Evolutionary conservation across 2,113 vertebrate genomes (phyloP).

Genomic region (Xyliphius kryptos): DNA sequence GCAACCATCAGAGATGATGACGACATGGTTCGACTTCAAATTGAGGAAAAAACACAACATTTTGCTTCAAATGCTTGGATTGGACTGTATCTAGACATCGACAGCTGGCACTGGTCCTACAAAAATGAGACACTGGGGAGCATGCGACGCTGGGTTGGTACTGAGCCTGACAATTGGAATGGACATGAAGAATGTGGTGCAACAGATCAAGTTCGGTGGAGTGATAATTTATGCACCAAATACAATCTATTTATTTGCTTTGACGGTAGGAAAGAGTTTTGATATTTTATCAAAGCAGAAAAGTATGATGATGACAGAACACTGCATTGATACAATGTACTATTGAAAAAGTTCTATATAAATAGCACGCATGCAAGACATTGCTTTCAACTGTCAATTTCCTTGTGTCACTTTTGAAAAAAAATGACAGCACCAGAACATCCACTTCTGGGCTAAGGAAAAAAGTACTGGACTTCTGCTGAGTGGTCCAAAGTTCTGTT

Average conservation of each 20-base stretch:
- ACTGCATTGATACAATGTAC: too few species aligned
- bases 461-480: too few species aligned
- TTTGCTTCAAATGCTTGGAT: background rate
- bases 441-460: too few species aligned
- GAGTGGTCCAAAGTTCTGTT: too few species aligned
- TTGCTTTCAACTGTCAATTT: too few species aligned
- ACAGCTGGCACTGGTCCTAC: constrained; percentile 23
- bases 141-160: background rate
- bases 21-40: background rate
- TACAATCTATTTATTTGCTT: background rate
- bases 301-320: too few species aligned
- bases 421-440: too few species aligned
- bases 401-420: too few species aligned
- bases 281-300: background rate
- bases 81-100: constrained; percentile 13
- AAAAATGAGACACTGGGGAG: background rate
- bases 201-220: background rate
- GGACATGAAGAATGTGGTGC: background rate
- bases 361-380: too few species aligned
- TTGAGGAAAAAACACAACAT: background rate
- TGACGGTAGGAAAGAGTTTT: background rate
- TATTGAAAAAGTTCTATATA: too few species aligned
- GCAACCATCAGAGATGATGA: too few species aligned
- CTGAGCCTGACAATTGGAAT: constrained; percentile 1
- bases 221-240: background rate